A percentile compares a stretch with the other conserved stretches of the same genome.
phyloP scores from a whole-genome alignment of 2,113 vertebrate genomes.

The Bos indicus region DNA sequence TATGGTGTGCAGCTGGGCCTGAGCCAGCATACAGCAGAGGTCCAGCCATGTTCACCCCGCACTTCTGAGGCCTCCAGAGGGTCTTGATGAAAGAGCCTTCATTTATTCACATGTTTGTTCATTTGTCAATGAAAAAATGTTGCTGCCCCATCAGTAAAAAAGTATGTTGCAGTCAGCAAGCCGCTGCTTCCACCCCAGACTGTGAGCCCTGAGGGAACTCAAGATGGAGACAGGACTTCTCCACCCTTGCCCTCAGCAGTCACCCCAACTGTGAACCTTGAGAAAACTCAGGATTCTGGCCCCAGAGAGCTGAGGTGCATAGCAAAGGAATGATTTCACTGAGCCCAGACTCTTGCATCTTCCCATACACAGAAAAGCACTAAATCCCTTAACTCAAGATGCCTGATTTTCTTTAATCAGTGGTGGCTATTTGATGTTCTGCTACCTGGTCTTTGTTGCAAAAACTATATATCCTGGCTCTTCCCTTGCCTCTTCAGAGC shows the following conservation, averaged over 20 bases:
- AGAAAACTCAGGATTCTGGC: neutral
- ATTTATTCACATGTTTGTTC: neutral
- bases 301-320: neutral
- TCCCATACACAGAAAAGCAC: neutral
- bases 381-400: neutral
- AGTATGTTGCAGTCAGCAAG: neutral
- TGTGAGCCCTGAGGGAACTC: neutral
- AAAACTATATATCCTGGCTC: neutral
- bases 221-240: neutral
- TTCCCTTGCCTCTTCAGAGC: neutral
- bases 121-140: neutral
- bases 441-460: neutral
- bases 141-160: neutral
- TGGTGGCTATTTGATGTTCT: neutral
- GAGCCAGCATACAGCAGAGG: neutral
- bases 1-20: accelerated
- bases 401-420: neutral
- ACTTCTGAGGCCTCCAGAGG: neutral
- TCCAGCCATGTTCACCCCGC: neutral
- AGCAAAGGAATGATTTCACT: neutral
- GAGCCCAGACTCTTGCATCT: neutral
- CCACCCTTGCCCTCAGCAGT: neutral
- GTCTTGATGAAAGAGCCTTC: neutral
- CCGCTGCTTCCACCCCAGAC: neutral
- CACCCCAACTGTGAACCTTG: neutral